A percentile compares a stretch with the other conserved stretches of the same genome.
Conservation (phyloP, 1,140 invertebrate species). For the Cotesia vestalis region DNA sequence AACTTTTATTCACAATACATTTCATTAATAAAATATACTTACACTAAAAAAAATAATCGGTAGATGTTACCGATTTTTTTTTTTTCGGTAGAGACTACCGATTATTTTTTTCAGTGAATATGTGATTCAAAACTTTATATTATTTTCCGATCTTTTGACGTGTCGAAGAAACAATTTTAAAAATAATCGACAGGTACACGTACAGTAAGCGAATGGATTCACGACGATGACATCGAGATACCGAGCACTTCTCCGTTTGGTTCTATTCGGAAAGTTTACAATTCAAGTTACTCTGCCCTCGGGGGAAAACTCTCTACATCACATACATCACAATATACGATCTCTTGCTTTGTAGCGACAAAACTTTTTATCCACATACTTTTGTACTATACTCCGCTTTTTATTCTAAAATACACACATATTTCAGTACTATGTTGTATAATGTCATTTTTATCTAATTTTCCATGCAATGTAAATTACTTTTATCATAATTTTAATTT, state of each 20-base stretch:
- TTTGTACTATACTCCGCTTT: too few species aligned
- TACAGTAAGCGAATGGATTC: neutral
- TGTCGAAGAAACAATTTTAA: neutral
- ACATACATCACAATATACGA: conserved; percentile 2
- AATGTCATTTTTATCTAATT: too few species aligned
- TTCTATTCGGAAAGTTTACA: conserved; percentile 20
- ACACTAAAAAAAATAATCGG: too few species aligned
- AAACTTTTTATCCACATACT: conserved; percentile 3
- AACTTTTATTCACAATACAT: too few species aligned
- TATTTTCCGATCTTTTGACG: conserved; percentile 7
- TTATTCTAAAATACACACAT: too few species aligned
- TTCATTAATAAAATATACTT: too few species aligned
- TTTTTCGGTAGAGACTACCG: too few species aligned
- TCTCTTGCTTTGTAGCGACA: neutral
- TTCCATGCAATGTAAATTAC: too few species aligned
- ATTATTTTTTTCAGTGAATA: too few species aligned
- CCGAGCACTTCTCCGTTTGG: conserved; percentile 6
- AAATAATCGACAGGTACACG: conserved; percentile 18
- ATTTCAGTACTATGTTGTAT: too few species aligned
- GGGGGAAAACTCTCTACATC: neutral
- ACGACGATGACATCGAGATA: neutral
- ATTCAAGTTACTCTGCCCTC: conserved; percentile 15
- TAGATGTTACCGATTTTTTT: too few species aligned
- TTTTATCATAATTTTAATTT: too few species aligned
- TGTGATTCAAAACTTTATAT: neutral